These are phyloP conservation scores for Hipparchia semele DNA, from an alignment of 2,888 invertebrate genomes.

Conservation along the genomic window DNA sequence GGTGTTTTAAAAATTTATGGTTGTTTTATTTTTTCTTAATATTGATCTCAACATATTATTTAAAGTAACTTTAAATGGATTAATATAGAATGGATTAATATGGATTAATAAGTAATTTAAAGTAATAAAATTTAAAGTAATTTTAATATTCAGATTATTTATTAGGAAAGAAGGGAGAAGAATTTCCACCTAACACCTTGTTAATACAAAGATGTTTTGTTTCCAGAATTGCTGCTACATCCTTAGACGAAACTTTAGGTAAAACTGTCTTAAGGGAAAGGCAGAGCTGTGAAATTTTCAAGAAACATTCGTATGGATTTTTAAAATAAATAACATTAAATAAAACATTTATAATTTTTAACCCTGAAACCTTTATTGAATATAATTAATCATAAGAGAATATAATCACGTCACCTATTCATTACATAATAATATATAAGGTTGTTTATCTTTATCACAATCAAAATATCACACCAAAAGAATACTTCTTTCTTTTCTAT, in stretches of 20 bases:
- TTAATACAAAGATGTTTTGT: constrained; percentile 30
- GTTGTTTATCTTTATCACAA: constrained; percentile 24
- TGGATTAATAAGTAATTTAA: no score
- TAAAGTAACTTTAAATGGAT: no score
- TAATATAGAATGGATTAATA: no score
- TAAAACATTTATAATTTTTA: constrained; percentile 26
- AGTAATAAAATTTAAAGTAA: no score
- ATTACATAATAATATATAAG: neutral
- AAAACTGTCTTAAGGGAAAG: constrained; percentile 84
- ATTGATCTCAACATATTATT: no score
- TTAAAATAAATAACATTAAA: constrained; percentile 67
- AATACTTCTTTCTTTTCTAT: constrained; percentile 1
- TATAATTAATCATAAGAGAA: neutral
- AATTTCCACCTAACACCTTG: no score
- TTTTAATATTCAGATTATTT: no score
- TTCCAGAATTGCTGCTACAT: constrained; percentile 82
- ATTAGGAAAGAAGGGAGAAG: no score
- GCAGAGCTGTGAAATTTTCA: constrained; percentile 59
- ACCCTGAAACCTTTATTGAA: constrained; percentile 42
- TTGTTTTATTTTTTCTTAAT: no score
- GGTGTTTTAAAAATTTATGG: no score
- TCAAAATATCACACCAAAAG: constrained; percentile 28
- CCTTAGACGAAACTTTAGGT: constrained; percentile 86
- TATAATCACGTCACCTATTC: neutral
- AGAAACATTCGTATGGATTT: constrained; percentile 81